Base-by-base conservation (phyloP, 2,797 vertebrate genomes). In the Enteromius viviparus region DNA sequence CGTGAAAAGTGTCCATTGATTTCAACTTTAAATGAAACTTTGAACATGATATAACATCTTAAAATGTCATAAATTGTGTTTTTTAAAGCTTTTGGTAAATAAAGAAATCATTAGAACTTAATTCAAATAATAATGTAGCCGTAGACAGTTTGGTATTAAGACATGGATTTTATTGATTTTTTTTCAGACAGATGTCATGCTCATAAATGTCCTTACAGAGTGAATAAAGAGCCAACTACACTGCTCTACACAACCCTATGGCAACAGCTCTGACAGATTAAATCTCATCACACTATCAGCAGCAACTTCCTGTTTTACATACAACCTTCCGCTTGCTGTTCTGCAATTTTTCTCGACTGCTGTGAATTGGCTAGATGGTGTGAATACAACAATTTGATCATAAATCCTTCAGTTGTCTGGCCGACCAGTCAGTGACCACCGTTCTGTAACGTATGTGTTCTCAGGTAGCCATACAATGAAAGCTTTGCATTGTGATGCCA, bases 171-270 rank as follows among this genome's bases (percentile, higher is more conserved):
- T 89, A 89, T 89, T 89, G 60, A 86, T 87, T 83, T 77, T 53
- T 83, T 85, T 86, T 86, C 85, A 88, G 86, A 89, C 83, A 85
- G 83, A 87, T 78, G 76, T 87, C 89, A 89, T 89, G 89, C 89
- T 89, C 76, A 88, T 85, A 82, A 87, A 86, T 86, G 84, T 86
- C 80, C 85, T 78, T 88, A 89, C 86, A 89, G 84, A 84, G 85
- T 86, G 85, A 86, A 85, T 72, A 78, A 76, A 87, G 86, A 88
- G 82, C 81, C 86, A 82, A 78, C 84, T 84, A 84, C 82, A 84
- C 80, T 65, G 76, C 74, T 85, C 87, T 84, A 84, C 83, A 84
- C 65, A 77, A 89, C 74, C 83, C 78, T 64, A 85, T 78, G 51
- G 72, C 81, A 74, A 76, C 77, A 84, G 72, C 45, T 85, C 76